Base-by-base conservation (phyloP, 2,888 invertebrate species). In the Ochropleura plecta region DNA sequence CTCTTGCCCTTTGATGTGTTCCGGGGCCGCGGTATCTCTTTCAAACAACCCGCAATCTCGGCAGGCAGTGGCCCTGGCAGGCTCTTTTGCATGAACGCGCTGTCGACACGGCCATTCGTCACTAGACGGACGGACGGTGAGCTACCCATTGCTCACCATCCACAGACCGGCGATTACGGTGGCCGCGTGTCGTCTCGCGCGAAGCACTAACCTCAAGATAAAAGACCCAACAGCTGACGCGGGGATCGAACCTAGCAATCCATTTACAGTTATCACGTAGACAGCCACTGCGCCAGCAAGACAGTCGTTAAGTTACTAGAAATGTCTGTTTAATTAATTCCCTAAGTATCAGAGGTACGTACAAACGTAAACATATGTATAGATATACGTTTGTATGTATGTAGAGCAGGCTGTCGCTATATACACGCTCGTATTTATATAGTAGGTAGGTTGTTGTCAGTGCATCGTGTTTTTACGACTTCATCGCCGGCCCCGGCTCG, bases 401-500 rank as follows among this genome's bases (percentile, higher is more conserved):
- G 48, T 64, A 42, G 18, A 64, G 59, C 30, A 64, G 53, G 20
- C 40, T 68, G 64, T 63, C 20, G 20, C 63, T 18, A 55, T 53
- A 44, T 40, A 49, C 18, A 51, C 20, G 66, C 65, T 60, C 40
- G 14, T 46, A 53, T 48, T 49, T 44, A 12, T 76, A 20, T 64
- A 53, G 53, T 44, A 48, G 57, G 69, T 82, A 53, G 18, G 74
- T 55, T 51, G 69, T 75, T 83, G 86, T 72, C 73, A 72, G 70
- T 75, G 80, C 80, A 86, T 77, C 69, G 73, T 80, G 83, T 73
- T 84, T 86, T 86, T 84, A 84, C 76, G 84, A 83, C 77, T 72
- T 72, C 84, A 81, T 76, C 70, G 71, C 70, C 57, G 66, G 59
- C 51, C 60, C 68, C 73, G 67, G 77, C 70, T 72, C 70, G 67